Base-by-base conservation (phyloP, 2,888 invertebrate species). In the Amorpha juglandis region DNA sequence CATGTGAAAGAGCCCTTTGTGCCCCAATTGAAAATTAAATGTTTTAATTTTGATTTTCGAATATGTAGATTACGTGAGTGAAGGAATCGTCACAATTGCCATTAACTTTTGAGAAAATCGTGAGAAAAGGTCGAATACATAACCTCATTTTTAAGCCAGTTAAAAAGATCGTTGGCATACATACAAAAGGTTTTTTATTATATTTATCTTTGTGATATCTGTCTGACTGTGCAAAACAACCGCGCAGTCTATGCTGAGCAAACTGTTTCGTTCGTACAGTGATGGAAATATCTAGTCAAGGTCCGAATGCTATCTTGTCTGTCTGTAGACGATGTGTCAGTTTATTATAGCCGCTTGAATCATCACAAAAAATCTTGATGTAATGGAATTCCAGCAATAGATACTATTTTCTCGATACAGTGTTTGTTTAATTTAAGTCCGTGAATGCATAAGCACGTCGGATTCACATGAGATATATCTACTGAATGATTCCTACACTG, bases 241-340 rank as follows among this genome's bases (percentile, higher is more conserved):
- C 58, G 58, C 19, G 42, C 42, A 58, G 66, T 66, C 63, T 64
- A 48, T 33, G 65, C 65, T 65, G 67, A 50, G 62, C 64, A 66
- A 67, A 67, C 55, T 70, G 67, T 70, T 71, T 68, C 72, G 68
- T 67, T 68, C 70, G 67, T 16, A 69, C 69, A 67, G 68, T 67
- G 72, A 70, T 72, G 67, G 66, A 74, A 73, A 76, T 74, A 76
- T 74, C 71, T 71, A 62, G 65, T 74, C 74, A 74, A 77, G 71
- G 74, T 74, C 69, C 67, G 52, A 70, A 64, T 71, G 67, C 69
- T 70, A 66, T 68, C 72, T 69, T 62, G 67, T 66, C 63, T 67
- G 68, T 66, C 45, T 55, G 53, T 55, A 47, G 55, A 64, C 58
- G 58, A 71, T 72, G 72, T 65, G 65, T 62, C 65, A 58, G 66